Percentiles rank a stretch among this genome's conserved stretches.
These are phyloP conservation scores for Oreonectes daqikongensis DNA, from an alignment of 2,797 vertebrate species.

Conservation along the genomic window DNA sequence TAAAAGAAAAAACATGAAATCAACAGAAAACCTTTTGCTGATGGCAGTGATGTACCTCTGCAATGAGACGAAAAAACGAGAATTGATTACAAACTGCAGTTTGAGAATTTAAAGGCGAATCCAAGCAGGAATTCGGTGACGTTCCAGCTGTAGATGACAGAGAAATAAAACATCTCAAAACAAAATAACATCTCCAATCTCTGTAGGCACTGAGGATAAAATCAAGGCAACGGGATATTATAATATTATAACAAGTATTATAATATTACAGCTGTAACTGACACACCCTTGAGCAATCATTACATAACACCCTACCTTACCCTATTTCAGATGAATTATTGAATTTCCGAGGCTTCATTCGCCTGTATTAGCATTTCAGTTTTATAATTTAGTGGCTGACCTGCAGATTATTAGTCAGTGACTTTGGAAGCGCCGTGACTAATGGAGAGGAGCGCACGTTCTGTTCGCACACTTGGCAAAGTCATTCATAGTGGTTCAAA, in stretches of 20 bases:
- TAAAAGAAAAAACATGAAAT: constrained; percentile 25
- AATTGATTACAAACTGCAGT: constrained; percentile 21
- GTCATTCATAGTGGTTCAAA: constrained; percentile 18
- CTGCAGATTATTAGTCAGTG: constrained; percentile 33
- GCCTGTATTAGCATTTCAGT: constrained; percentile 27
- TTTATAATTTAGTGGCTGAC: constrained; percentile 43
- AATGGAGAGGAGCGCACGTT: constrained; percentile 4
- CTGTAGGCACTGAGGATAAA: constrained; percentile 39
- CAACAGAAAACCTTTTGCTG: constrained; percentile 35
- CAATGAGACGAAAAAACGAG: too few relatives aligned
- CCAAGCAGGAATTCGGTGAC: not conserved
- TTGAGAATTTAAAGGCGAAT: not conserved
- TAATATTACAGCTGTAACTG: constrained; percentile 46
- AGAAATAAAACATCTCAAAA: not conserved
- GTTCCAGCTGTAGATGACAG: not conserved
- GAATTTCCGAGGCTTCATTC: constrained; percentile 27
- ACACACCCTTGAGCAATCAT: constrained; percentile 29
- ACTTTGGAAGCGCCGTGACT: constrained; percentile 5
- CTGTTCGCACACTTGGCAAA: constrained; percentile 20
- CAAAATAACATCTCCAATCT: constrained; percentile 35
- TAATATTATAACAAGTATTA: constrained; percentile 52
- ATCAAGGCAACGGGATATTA: constrained; percentile 27
- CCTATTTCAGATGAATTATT: constrained; percentile 45
- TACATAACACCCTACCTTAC: constrained; percentile 23
- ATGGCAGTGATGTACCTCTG: constrained; percentile 28